These are phyloP conservation scores for Synanceia verrucosa DNA, from an alignment of 2,797 vertebrate genomes.

Conservation along the genomic window DNA sequence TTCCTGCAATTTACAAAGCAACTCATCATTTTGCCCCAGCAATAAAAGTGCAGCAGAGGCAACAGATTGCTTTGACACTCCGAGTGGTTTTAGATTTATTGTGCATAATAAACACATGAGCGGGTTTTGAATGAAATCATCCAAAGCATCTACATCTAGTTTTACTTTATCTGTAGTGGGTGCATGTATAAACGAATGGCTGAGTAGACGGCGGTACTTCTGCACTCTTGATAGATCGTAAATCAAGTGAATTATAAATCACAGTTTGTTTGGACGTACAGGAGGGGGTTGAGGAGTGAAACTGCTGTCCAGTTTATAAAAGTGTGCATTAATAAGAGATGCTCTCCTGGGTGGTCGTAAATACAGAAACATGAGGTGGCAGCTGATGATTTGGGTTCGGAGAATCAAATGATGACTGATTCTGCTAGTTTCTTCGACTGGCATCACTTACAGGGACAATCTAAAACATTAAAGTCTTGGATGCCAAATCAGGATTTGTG, in stretches of 20 bases:
- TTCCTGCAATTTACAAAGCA: constrained; percentile 76
- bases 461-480: constrained; percentile 19
- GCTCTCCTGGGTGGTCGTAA: constrained; percentile 79
- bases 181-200: constrained; percentile 70
- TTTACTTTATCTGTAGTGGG: constrained; percentile 78
- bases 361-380: constrained; percentile 78
- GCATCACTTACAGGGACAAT: constrained; percentile 27
- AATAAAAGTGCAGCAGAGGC: constrained; percentile 73
- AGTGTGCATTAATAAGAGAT: constrained; percentile 82
- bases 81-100: constrained; percentile 82
- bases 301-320: constrained; percentile 84
- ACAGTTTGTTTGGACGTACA: constrained; percentile 81
- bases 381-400: constrained; percentile 76
- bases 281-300: constrained; percentile 66
- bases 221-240: constrained; percentile 74
- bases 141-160: constrained; percentile 80
- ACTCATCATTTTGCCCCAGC: constrained; percentile 74
- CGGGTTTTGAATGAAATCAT: constrained; percentile 81
- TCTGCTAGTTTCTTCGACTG: constrained; percentile 20
- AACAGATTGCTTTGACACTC: constrained; percentile 76
- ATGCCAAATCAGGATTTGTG: constrained; percentile 34
- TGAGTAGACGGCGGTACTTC: constrained; percentile 66
- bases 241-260: constrained; percentile 85
- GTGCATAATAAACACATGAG: constrained; percentile 82
- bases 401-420: constrained; percentile 47